Evolutionary conservation across 1,140 invertebrate species (phyloP).

Genomic region (Drosophila trapezifrons): DNA sequence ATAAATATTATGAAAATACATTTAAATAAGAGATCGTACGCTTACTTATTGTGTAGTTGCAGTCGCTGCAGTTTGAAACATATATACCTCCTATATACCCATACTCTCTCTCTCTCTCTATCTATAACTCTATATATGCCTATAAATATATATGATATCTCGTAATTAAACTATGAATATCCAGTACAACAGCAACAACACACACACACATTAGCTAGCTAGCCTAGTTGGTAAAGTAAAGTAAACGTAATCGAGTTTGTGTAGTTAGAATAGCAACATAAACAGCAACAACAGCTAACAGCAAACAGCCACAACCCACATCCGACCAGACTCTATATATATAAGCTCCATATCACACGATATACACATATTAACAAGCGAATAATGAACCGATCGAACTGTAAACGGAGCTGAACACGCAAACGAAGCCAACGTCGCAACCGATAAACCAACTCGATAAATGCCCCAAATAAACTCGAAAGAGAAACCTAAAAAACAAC

Average conservation of each 20-base stretch:
- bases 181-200: constrained; percentile 29
- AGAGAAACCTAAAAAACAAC: constrained; percentile 40
- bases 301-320: constrained; percentile 21
- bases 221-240: constrained; percentile 47
- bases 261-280: constrained; percentile 50
- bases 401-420: constrained; percentile 29
- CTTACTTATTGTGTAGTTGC: constrained; percentile 59
- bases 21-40: constrained; percentile 52
- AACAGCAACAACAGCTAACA: constrained; percentile 19
- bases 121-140: constrained; percentile 36
- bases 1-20: constrained; percentile 34
- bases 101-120: constrained; percentile 42
- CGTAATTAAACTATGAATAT: constrained; percentile 44
- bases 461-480: constrained; percentile 39
- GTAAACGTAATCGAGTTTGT: constrained; percentile 51
- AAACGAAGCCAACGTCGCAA: constrained; percentile 21
- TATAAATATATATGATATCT: constrained; percentile 45
- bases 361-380: constrained; percentile 10
- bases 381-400: constrained; percentile 37
- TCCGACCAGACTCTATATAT: constrained; percentile 12
- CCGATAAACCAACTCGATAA: constrained; percentile 42
- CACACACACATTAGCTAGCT: constrained; percentile 37
- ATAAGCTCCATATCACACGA: constrained; percentile 2
- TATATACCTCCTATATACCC: constrained; percentile 43
- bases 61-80: constrained; percentile 59